These are phyloP conservation scores for Colistium nudipinnis DNA, from an alignment of 2,113 vertebrate genomes.

Conservation along the genomic window DNA sequence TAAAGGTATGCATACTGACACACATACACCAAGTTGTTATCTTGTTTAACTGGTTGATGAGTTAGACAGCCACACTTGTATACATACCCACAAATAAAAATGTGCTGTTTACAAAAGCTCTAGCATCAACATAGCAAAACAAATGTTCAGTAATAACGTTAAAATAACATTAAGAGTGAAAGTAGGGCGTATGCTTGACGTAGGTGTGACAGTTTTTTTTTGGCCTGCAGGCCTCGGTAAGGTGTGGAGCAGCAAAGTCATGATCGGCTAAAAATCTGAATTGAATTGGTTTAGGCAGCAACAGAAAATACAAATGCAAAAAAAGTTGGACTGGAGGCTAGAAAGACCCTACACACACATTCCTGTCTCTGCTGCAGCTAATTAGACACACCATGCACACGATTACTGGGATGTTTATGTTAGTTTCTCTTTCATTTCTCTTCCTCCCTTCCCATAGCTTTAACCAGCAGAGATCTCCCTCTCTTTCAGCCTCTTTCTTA, in stretches of 20 bases:
- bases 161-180: no score
- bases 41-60: no score
- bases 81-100: constrained; percentile 1
- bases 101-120: not conserved
- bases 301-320: constrained; percentile 25
- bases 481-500: constrained; percentile 19
- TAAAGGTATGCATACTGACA: constrained; percentile 84
- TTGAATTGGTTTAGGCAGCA: constrained; percentile 46
- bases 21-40: no score
- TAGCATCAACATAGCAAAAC: not conserved
- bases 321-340: constrained; percentile 2
- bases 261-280: constrained; percentile 6
- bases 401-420: not conserved
- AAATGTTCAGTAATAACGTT: no score
- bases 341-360: constrained; percentile 14
- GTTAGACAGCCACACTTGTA: not conserved
- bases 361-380: constrained; percentile 35
- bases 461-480: not conserved
- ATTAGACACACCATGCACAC: constrained; percentile 10
- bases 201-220: constrained; percentile 23
- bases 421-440: constrained; percentile 38
- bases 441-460: not conserved
- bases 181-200: not conserved
- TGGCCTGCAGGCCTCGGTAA: constrained; percentile 9
- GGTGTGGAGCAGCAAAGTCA: constrained; percentile 24